These are phyloP conservation scores for Acheta domesticus DNA, from an alignment of 2,888 invertebrate species.

Conservation along the genomic window DNA sequence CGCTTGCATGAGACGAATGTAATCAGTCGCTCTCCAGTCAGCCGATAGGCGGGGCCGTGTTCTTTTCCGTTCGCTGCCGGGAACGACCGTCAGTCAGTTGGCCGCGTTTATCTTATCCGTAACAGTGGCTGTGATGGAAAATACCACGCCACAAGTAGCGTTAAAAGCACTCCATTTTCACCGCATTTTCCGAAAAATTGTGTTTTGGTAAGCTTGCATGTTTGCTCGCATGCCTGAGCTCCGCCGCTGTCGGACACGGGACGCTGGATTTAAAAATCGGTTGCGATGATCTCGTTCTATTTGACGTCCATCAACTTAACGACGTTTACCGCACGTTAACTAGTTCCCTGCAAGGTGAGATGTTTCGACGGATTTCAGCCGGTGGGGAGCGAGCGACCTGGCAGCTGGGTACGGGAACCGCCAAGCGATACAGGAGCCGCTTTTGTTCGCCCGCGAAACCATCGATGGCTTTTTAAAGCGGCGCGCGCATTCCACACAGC, in stretches of 20 bases:
- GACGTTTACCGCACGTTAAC: no score
- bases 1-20: not conserved
- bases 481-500: no score
- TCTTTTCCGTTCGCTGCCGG: not conserved
- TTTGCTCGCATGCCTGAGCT: not conserved
- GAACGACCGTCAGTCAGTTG: not conserved
- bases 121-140: not conserved
- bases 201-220: not conserved
- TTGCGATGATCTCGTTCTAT: not conserved
- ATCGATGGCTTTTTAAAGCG: no score
- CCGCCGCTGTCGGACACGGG: not conserved
- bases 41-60: not conserved
- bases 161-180: not conserved
- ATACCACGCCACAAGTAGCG: not conserved
- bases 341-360: no score
- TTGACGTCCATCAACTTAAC: not conserved
- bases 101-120: slow-evolving; percentile 5
- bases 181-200: not conserved
- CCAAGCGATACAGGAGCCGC: no score
- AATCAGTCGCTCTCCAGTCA: not conserved
- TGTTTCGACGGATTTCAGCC: no score
- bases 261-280: not conserved
- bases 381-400: no score
- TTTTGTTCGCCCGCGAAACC: no score
- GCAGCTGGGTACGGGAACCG: no score